Conservation (phyloP, 2,113 vertebrate genomes). For the Lanius collurio region DNA sequence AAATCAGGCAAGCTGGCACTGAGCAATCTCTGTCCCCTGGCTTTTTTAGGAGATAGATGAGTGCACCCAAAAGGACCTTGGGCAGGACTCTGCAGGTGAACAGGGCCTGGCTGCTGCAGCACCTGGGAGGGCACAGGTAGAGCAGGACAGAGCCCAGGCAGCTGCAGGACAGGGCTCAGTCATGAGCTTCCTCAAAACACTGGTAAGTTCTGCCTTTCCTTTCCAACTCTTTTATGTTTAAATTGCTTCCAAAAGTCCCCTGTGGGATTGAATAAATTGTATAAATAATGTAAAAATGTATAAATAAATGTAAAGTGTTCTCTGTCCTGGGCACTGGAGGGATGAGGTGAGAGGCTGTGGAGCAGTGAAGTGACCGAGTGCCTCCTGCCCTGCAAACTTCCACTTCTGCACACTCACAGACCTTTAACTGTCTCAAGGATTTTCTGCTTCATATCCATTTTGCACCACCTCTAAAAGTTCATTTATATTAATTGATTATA, state of each 20-base stretch:
- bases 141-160: constrained; percentile 52
- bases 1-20: constrained; percentile 36
- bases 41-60: constrained; percentile 69
- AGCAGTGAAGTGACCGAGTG: not conserved
- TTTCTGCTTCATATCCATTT: not conserved
- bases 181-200: constrained; percentile 98
- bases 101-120: not conserved
- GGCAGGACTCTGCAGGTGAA: not conserved
- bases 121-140: not conserved
- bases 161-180: constrained; percentile 75
- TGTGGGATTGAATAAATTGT: fast-evolving
- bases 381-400: not conserved
- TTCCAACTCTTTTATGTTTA: not conserved
- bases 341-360: not conserved
- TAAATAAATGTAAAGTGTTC: not conserved
- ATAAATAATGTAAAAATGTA: not conserved
- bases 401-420: not conserved
- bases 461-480: not conserved
- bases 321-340: not conserved
- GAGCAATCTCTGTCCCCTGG: constrained; percentile 13
- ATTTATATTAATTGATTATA: not conserved
- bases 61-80: not conserved
- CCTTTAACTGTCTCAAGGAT: not conserved
- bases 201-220: constrained; percentile 78
- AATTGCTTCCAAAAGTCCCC: not conserved